Evolutionary conservation across 2,888 invertebrate genomes (phyloP).

Genomic region (Ichneumoninae sp.): DNA sequence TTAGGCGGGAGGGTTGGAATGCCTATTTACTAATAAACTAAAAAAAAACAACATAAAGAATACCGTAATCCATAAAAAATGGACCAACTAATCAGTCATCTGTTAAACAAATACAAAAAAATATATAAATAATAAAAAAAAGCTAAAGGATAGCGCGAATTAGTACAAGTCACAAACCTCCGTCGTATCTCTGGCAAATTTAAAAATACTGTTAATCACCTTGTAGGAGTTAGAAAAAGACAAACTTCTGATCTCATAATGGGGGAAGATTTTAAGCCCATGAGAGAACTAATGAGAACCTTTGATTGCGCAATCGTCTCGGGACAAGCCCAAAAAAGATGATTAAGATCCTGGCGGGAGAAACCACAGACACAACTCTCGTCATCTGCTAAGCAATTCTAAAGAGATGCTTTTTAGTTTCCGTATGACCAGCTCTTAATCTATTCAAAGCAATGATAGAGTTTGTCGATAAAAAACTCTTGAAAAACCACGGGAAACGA

Average conservation of each 20-base stretch:
- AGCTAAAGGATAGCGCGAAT: neutral
- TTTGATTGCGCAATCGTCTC: neutral
- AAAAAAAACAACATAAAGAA: too few relatives aligned
- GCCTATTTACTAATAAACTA: too few relatives aligned
- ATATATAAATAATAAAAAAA: neutral
- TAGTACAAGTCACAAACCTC: neutral
- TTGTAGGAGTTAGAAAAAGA: neutral
- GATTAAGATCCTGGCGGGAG: constrained; percentile 2
- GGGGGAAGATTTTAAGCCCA: neutral
- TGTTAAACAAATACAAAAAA: neutral
- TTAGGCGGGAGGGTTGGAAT: too few relatives aligned
- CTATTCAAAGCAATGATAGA: constrained; percentile 17
- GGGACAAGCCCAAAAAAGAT: constrained; percentile 28
- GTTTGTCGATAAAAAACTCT: neutral
- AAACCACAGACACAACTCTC: constrained; percentile 20
- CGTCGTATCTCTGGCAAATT: neutral
- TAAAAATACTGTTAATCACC: neutral
- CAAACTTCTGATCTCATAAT: neutral
- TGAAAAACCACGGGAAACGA: neutral
- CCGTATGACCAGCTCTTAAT: constrained; percentile 27
- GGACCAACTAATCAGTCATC: too few relatives aligned
- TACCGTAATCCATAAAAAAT: too few relatives aligned
- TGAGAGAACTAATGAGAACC: neutral
- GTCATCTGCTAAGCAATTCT: neutral
- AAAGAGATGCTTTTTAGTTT: neutral